Evolutionary conservation across 2,113 vertebrate species (phyloP), one percentile per base, ranked within the genome.

Genomic region (Scortum barcoo): DNA sequence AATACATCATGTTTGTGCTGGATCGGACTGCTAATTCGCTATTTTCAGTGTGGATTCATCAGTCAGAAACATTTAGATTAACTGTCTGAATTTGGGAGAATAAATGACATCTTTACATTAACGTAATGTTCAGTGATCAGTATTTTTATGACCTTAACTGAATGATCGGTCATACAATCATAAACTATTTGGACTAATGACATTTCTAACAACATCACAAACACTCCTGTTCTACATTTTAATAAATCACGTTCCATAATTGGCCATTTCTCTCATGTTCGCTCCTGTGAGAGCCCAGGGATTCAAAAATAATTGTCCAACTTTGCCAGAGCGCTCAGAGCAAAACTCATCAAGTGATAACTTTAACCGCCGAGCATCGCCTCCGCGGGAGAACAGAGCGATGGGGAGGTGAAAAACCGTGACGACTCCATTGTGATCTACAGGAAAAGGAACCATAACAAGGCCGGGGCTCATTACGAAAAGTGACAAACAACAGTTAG

Each of bases 291-390:
- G 75, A 86, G 71, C 83, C 69, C 44, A n/a, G 76, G 85, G 84
- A 88, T 83, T 82, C 72, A 85, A 86, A 91, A 90, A 91, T 94
- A 93, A 93, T 93, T 92, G 89, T 88, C 76, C 76, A 84, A 87
- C 87, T 92, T 86, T 89, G 79, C 56, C 75, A 84, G 67, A 86
- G 72, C 56, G 85, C 89, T 92, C 76, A 70, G 81, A 92, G 91
- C 89, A 80, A 86, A 93, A 90, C 81, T 89, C 77, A 86, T 88
- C 76, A 82, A 78, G 74, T 73, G 88, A 74, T 82, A 78, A 81
- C 91, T 90, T 68, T 28, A 84, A 65, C 56, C 24, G 24, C 13
- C 54, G 24, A 5, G 74, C 16, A 1, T 63, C 26, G 57, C 65
- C 83, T 80, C 81, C 63, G 36, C 79, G 0, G 80, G 67, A 85